These are phyloP conservation scores for Morus bassanus DNA, from an alignment of 2,797 vertebrate genomes.

Conservation along the genomic window DNA sequence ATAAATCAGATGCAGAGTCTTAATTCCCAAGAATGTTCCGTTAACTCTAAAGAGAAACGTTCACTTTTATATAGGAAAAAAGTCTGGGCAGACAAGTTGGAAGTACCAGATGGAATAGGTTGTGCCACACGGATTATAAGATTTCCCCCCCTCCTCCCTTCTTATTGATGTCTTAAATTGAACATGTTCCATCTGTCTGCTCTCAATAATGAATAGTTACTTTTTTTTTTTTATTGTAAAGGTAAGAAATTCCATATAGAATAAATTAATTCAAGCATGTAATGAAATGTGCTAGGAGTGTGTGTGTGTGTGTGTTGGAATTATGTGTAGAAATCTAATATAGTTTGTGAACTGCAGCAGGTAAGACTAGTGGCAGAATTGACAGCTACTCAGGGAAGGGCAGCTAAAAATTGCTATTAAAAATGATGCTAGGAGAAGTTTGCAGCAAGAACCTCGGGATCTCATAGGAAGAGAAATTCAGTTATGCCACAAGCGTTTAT, in stretches of 20 bases:
- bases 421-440: not conserved
- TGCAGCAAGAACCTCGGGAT: not conserved
- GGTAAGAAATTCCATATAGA: slow-evolving; percentile 79
- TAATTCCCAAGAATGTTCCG: slow-evolving; percentile 74
- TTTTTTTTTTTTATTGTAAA: slow-evolving; percentile 73
- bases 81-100: slow-evolving; percentile 76
- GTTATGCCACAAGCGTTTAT: not conserved
- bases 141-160: slow-evolving; percentile 50
- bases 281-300: slow-evolving; percentile 71
- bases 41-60: slow-evolving; percentile 73
- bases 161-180: slow-evolving; percentile 80
- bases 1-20: slow-evolving; percentile 73
- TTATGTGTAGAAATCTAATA: slow-evolving; percentile 64
- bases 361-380: slow-evolving; percentile 45
- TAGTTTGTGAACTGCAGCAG: slow-evolving; percentile 9
- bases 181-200: slow-evolving; percentile 81
- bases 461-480: not conserved
- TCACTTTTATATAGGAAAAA: slow-evolving; percentile 79
- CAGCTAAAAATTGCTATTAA: not conserved
- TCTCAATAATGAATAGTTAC: slow-evolving; percentile 77
- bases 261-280: slow-evolving; percentile 80
- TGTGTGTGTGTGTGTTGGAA: slow-evolving; percentile 23
- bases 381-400: slow-evolving; percentile 22
- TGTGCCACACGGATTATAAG: slow-evolving; percentile 75
- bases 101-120: slow-evolving; percentile 79